Base-by-base conservation (phyloP, 2,113 vertebrate genomes). In the Hyperoodon ampullatus region DNA sequence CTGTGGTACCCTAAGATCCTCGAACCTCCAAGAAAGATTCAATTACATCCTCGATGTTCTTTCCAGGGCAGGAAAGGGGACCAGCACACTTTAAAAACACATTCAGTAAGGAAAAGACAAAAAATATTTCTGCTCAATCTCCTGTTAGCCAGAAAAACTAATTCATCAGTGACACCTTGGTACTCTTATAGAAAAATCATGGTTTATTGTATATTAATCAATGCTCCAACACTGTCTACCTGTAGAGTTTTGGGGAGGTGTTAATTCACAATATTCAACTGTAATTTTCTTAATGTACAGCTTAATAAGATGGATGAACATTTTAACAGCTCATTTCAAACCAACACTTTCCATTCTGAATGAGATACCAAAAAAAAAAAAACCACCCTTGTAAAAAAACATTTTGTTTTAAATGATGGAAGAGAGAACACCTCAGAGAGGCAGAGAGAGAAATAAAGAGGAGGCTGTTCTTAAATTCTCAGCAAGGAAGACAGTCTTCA, bases 301-400 rank as follows among this genome's bases (percentile, higher is more conserved):
- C 18, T 61, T 94, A 82, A 74, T 93, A 80, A 71, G 44, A 93
- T 35, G 19, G 26, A 53, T 93, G 86, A 94, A 91, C 93, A 80
- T n/a, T 71, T 89, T 35, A 95, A 94, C 23, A 96, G 33, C 33
- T 94, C 61, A 68, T 88, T 97, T 94, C 61, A 97, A 96, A 87
- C 39, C 26, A 94, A 90, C 2, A 55, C 47, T 95, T 93, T 21
- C 23, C 72, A 72, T 50, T 53, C n/a, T 50, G 66, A 85, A 81
- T 92, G 58, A 39, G 63, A 39, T 44, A 80, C 12, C n/a, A 70
- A 88, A 77, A 7, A 18, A 19, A 42, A 30, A 60, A 70, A 24
- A 47, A 26, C 0, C 53, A 53, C 53, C 12, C 58, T 10, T 2
- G 28, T 33, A 13, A 21, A 19, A 63, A 70, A 58, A 50, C 4